Evolutionary conservation across 2,113 vertebrate genomes (phyloP).

Genomic region (Antigone vipio): DNA sequence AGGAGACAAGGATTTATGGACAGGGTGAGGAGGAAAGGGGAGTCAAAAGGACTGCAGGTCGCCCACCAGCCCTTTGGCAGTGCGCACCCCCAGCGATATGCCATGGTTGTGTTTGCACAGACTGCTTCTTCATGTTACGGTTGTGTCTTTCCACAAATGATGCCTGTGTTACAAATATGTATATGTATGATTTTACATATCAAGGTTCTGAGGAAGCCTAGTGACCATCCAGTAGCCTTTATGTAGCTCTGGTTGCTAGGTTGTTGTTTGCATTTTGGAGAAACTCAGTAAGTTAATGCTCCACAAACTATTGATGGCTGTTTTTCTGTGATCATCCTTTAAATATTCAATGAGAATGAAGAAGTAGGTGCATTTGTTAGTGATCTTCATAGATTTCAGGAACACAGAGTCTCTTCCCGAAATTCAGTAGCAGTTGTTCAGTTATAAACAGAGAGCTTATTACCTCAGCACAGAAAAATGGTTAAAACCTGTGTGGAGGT

Average conservation of each 20-base stretch:
- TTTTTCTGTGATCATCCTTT: background rate
- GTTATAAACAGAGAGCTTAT: background rate
- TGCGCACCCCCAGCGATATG: fast-evolving
- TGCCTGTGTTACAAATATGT: background rate
- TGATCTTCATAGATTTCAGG: background rate
- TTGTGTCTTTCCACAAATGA: background rate
- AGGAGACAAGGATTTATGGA: background rate
- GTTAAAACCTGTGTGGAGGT: background rate
- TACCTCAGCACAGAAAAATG: background rate
- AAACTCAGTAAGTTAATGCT: background rate
- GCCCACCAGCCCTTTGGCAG: background rate
- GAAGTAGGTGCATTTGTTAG: background rate
- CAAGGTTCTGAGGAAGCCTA: background rate
- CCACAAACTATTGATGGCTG: background rate
- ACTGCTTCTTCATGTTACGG: background rate
- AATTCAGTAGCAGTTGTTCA: background rate
- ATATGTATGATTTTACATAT: background rate
- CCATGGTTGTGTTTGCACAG: background rate
- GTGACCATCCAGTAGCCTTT: background rate
- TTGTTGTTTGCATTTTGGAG: background rate
- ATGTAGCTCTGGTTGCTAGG: background rate
- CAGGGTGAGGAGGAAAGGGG: background rate
- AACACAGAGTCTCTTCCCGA: background rate
- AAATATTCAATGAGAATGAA: background rate
- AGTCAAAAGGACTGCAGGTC: background rate